Conservation (phyloP, 1,140 invertebrate genomes). For the Brachionus plicatilis region DNA sequence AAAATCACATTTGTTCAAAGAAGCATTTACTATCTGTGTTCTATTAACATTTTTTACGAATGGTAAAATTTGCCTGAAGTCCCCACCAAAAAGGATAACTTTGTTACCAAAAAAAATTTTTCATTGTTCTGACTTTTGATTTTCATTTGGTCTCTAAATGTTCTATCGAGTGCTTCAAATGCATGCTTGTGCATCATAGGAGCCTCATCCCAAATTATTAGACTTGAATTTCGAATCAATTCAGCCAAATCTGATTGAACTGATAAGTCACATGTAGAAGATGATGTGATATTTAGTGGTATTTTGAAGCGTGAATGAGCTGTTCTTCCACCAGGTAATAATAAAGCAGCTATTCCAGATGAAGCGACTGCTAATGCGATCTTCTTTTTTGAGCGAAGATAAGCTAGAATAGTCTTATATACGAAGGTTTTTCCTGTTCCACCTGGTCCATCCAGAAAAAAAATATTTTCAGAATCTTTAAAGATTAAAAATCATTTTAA, state of each 20-base stretch:
- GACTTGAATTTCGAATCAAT: slow-evolving; percentile 37
- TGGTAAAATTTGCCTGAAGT: slow-evolving; percentile 46
- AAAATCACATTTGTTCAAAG: slow-evolving; percentile 44
- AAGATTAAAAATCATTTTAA: too few species aligned
- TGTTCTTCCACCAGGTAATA: slow-evolving; percentile 57
- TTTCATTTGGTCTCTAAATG: slow-evolving; percentile 43
- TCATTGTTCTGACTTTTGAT: background rate
- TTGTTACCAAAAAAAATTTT: slow-evolving; percentile 45
- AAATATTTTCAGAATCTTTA: background rate
- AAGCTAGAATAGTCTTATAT: slow-evolving; percentile 43
- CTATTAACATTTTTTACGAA: slow-evolving; percentile 43
- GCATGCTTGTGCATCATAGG: slow-evolving; percentile 43
- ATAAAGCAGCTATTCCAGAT: slow-evolving; percentile 60
- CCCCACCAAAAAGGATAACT: slow-evolving; percentile 46
- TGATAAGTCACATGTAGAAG: slow-evolving; percentile 51
- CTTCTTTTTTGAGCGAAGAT: slow-evolving; percentile 31
- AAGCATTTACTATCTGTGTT: slow-evolving; percentile 43
- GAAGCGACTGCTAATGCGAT: slow-evolving; percentile 57
- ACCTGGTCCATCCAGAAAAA: slow-evolving; percentile 46
- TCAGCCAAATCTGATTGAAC: slow-evolving; percentile 42
- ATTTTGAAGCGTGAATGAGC: slow-evolving; percentile 59
- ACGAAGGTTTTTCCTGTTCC: slow-evolving; percentile 53
- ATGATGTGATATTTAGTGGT: slow-evolving; percentile 47
- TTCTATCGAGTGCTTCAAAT: slow-evolving; percentile 42
- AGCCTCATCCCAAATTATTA: slow-evolving; percentile 47